Evolutionary conservation across 2,113 vertebrate species (phyloP), one percentile per base, ranked within the genome.

Genomic region (Ancistrus triradiatus): DNA sequence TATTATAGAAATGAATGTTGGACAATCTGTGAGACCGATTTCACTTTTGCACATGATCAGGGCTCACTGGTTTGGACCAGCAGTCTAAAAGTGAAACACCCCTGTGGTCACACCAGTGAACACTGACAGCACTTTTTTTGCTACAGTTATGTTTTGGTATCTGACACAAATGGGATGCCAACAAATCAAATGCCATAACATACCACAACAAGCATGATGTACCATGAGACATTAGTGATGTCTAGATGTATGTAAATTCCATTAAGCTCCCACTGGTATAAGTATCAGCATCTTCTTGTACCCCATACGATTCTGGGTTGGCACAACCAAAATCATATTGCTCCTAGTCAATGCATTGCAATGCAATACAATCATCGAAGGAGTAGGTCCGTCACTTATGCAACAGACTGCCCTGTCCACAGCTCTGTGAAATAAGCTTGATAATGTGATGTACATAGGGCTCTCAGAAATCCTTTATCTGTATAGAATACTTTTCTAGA

Each of bases 401-500:
- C 86, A 87, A 89, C 78, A 79, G 82, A 80, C 83, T 81, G 85
- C 83, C 81, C 61, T 70, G 72, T 73, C 59, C 42, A 75, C 78
- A 73, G 63, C 63, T 66, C 67, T 78, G 76, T 73, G 67, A 73
- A 69, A 77, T 66, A 68, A 61, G 59, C 63, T 75, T 78, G 73
- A 74, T 59, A 25, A 70, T 76, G n/a, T n/a, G n/a, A 76, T 78
- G 77, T 59, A 73, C 21, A 74, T 83, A 77, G 77, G 77, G 79
- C 82, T 81, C 80, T 81, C 79, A 78, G 76, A 81, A 75, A 77
- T 71, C 72, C 79, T 72, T 79, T 74, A 83, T 79, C 81, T 89
- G 86, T 86, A 87, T 80, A 89, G 83, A 87, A 87, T 83, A 83
- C 76, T 73, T 79, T 84, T 79, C 79, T 86, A 81, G 83, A 85